Percentiles rank a stretch among this genome's conserved stretches.
These are phyloP conservation scores for Yoshiicerus persimilis DNA, from an alignment of 1,140 invertebrate genomes.

Conservation along the genomic window DNA sequence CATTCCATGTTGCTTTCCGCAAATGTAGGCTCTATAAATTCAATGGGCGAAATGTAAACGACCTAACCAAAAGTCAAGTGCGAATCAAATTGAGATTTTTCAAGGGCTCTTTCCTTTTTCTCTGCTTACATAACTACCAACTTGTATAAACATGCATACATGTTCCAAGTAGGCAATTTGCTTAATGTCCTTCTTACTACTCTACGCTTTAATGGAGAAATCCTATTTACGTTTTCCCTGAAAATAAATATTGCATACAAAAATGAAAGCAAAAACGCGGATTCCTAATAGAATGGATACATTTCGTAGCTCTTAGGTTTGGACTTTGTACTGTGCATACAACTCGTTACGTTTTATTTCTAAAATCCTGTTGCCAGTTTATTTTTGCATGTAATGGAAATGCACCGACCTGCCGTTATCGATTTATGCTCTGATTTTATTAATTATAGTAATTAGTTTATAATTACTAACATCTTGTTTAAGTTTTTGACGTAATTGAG, in stretches of 20 bases:
- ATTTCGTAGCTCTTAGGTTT: too few relatives aligned
- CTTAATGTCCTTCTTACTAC: background rate
- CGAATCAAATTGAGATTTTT: background rate
- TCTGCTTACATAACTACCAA: background rate
- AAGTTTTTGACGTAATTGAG: background rate
- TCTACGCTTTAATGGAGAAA: background rate
- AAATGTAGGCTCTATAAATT: background rate
- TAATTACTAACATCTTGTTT: background rate
- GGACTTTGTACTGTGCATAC: too few relatives aligned
- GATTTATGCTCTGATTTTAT: too few relatives aligned
- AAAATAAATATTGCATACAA: background rate
- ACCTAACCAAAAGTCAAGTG: background rate
- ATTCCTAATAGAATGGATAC: too few relatives aligned
- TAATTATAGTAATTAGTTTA: background rate
- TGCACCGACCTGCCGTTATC: too few relatives aligned
- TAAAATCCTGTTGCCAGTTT: too few relatives aligned
- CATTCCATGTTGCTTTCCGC: background rate
- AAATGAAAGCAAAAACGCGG: background rate
- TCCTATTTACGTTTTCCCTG: background rate
- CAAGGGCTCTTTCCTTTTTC: background rate
- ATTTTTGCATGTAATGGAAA: too few relatives aligned
- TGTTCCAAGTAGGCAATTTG: background rate
- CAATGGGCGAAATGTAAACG: background rate
- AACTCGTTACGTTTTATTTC: too few relatives aligned
- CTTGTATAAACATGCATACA: background rate